Evolutionary conservation across 1,140 invertebrate species (phyloP), one percentile per base, ranked within the genome.

Genomic region (Zaprionus kolodkinae): DNA sequence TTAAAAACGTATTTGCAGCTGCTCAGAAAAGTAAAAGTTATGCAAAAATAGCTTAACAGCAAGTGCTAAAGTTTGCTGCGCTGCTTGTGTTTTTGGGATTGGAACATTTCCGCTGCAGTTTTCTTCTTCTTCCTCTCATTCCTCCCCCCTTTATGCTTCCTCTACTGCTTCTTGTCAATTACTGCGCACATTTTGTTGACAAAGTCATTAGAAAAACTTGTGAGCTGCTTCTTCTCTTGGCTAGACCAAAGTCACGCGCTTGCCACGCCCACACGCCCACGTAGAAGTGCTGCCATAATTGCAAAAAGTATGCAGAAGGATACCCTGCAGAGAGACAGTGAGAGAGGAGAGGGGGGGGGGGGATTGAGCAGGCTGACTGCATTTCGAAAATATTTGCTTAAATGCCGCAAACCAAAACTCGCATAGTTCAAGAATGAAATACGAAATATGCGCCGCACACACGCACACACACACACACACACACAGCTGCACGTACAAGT

Each of bases 341-440:
- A 30, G 6, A 43, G 2, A 36, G 3, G 15, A 5, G 45, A 60
- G 43, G 50, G 52, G 35, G 68, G 38, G 67, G 27, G 12, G 36
- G 55, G 36, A 15, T 40, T 25, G n/a, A 45, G n/a, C 40, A 45
- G 40, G 57, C 62, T 65, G 66, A 88, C 80, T 85, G 77, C 84
- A 84, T 87, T 88, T 78, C 69, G 61, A 84, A 88, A 89, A 84
- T 88, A 89, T 89, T 89, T 88, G 85, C 85, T 85, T 81, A 84
- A 89, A 89, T 89, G 85, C 85, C 85, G 76, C 85, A 88, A 89
- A 89, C 85, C 85, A 88, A 81, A 89, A 88, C 85, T 81, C 78
- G 72, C 69, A 89, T 88, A 89, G 81, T 81, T 89, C 68, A 84
- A 71, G 83, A 88, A 89, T 76, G 67, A 81, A 88, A 88, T 83